Percentiles rank a stretch among this genome's conserved stretches.
Conservation (phyloP, 1,140 invertebrate genomes). For the Limonius californicus region DNA sequence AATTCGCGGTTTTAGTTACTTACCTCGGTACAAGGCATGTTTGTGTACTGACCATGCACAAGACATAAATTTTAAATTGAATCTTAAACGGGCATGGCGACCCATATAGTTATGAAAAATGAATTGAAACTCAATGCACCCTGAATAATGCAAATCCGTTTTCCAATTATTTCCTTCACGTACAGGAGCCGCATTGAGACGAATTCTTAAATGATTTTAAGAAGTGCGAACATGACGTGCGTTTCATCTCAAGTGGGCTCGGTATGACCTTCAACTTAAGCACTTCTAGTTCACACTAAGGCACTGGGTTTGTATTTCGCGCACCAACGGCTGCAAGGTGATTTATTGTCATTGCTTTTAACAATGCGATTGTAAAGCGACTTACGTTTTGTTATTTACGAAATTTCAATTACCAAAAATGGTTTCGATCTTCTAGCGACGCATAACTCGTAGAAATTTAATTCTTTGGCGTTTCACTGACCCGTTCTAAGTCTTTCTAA, state of each 20-base stretch:
- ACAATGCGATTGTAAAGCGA: too few relatives aligned
- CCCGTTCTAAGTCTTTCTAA: too few relatives aligned
- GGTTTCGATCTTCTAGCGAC: too few relatives aligned
- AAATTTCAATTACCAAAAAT: too few relatives aligned
- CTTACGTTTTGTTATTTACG: too few relatives aligned
- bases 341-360: too few relatives aligned
- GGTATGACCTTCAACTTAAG: too few relatives aligned
- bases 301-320: too few relatives aligned
- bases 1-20: neutral
- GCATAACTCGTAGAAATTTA: too few relatives aligned
- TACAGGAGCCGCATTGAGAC: neutral
- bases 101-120: neutral
- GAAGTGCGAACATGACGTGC: neutral
- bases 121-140: neutral
- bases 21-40: neutral
- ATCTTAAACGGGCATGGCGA: neutral
- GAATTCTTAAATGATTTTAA: neutral
- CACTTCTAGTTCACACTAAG: too few relatives aligned
- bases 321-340: too few relatives aligned
- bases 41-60: neutral
- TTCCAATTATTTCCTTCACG: neutral
- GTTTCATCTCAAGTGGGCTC: neutral
- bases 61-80: slow-evolving; percentile 1
- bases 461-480: too few relatives aligned
- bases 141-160: slow-evolving; percentile 1